A percentile compares a stretch with the other conserved stretches of the same genome.
Conservation (phyloP, 2,888 invertebrate species). For the Drosophila meridionalis region DNA sequence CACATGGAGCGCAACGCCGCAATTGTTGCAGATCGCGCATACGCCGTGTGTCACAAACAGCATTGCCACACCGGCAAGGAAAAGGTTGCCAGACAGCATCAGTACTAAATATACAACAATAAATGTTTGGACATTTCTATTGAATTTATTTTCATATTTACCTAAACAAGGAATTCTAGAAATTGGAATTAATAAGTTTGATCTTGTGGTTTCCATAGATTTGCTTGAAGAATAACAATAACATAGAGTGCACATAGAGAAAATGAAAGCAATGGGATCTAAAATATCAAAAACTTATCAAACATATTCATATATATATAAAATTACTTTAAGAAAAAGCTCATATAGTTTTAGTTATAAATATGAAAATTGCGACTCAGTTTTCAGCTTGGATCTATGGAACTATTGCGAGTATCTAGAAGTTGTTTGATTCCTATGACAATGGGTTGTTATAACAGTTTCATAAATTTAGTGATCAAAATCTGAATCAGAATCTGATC, state of each 20-base stretch:
- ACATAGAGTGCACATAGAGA: not conserved
- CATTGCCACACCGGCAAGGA: conserved; percentile 52
- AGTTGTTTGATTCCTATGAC: not conserved
- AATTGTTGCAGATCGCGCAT: conserved; percentile 72
- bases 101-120: not conserved
- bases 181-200: not conserved
- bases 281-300: not conserved
- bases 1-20: conserved; percentile 41
- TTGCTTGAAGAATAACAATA: not conserved
- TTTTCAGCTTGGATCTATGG: not conserved
- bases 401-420: not conserved
- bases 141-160: not conserved
- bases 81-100: conserved; percentile 4
- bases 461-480: too few species aligned
- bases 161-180: not conserved
- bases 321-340: not conserved
- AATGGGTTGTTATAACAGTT: not conserved
- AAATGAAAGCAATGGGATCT: not conserved
- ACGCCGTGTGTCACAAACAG: conserved; percentile 53
- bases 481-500: too few species aligned
- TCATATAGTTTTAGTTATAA: not conserved
- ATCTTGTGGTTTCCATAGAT: not conserved
- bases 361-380: not conserved
- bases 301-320: not conserved
- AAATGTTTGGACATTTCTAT: not conserved